These are phyloP conservation scores for Premnoplex brunnescens DNA, from an alignment of 2,797 vertebrate species.

Conservation along the genomic window DNA sequence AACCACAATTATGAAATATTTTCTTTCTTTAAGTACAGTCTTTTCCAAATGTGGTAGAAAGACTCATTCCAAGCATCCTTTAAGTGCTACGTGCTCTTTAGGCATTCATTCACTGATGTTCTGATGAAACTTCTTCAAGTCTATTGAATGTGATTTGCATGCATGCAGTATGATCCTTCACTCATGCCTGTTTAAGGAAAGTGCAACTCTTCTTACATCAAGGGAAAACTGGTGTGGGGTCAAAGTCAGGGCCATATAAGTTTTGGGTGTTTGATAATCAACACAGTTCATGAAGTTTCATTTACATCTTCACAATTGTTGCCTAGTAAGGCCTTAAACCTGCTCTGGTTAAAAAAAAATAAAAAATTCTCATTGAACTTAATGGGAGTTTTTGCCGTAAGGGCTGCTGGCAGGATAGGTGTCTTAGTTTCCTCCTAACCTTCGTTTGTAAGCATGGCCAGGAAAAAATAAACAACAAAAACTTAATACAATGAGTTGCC, in stretches of 20 bases:
- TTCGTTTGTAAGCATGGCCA: conserved; percentile 58
- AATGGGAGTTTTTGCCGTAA: conserved; percentile 65
- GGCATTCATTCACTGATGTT: conserved; percentile 38
- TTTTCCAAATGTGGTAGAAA: conserved; percentile 59
- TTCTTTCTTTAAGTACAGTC: conserved; percentile 68
- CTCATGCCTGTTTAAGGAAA: conserved; percentile 49
- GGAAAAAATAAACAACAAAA: conserved; percentile 20
- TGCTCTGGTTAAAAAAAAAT: conserved; percentile 40
- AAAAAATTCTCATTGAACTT: conserved; percentile 44
- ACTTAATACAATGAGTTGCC: conserved; percentile 58
- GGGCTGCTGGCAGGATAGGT: conserved; percentile 54
- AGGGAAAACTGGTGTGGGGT: conserved; percentile 52
- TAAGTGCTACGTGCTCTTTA: conserved; percentile 50
- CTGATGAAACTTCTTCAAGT: conserved; percentile 40
- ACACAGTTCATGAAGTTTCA: background rate
- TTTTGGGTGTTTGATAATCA: conserved; percentile 48
- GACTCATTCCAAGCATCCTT: conserved; percentile 41
- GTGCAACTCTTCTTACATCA: conserved; percentile 57
- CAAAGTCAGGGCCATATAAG: conserved; percentile 47
- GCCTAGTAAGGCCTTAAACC: conserved; percentile 67
- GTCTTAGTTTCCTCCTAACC: conserved; percentile 49
- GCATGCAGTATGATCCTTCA: conserved; percentile 39
- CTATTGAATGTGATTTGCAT: conserved; percentile 65
- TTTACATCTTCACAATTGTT: conserved; percentile 46
- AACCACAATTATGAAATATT: conserved; percentile 62